Evolutionary conservation across 2,888 invertebrate species (phyloP).

Genomic region (Drosophila longiperda): DNA sequence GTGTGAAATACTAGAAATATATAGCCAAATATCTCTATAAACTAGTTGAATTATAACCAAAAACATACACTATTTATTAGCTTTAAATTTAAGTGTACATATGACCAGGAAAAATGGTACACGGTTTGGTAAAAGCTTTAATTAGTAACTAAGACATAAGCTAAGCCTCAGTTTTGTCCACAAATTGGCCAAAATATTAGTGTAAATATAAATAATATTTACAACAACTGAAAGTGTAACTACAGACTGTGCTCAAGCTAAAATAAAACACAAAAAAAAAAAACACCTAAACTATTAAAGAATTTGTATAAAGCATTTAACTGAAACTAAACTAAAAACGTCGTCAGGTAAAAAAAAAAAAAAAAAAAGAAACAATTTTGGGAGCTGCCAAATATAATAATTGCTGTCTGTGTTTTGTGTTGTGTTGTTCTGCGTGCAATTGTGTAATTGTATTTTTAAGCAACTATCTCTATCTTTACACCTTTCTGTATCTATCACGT

Average conservation of each 20-base stretch:
- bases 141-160: slow-evolving; percentile 64
- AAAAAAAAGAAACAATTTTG: slow-evolving; percentile 20
- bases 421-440: slow-evolving; percentile 34
- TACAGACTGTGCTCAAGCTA: slow-evolving; percentile 69
- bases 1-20: slow-evolving; percentile 6
- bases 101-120: slow-evolving; percentile 67
- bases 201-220: slow-evolving; percentile 21
- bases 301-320: slow-evolving; percentile 51
- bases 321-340: slow-evolving; percentile 32
- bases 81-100: slow-evolving; percentile 74
- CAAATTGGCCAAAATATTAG: slow-evolving; percentile 40
- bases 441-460: not conserved
- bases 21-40: slow-evolving; percentile 7
- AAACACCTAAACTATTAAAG: slow-evolving; percentile 16
- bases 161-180: slow-evolving; percentile 33
- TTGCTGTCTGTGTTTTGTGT: slow-evolving; percentile 12
- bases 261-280: slow-evolving; percentile 4
- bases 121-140: slow-evolving; percentile 81
- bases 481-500: slow-evolving; percentile 7
- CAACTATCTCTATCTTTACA: slow-evolving; percentile 6
- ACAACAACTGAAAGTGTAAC: slow-evolving; percentile 59
- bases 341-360: slow-evolving; percentile 51
- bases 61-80: slow-evolving; percentile 29
- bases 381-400: slow-evolving; percentile 39
- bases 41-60: slow-evolving; percentile 13